Base-by-base conservation (phyloP, 2,888 invertebrate genomes). In the Pseudococcus jackbeardsleyi region DNA sequence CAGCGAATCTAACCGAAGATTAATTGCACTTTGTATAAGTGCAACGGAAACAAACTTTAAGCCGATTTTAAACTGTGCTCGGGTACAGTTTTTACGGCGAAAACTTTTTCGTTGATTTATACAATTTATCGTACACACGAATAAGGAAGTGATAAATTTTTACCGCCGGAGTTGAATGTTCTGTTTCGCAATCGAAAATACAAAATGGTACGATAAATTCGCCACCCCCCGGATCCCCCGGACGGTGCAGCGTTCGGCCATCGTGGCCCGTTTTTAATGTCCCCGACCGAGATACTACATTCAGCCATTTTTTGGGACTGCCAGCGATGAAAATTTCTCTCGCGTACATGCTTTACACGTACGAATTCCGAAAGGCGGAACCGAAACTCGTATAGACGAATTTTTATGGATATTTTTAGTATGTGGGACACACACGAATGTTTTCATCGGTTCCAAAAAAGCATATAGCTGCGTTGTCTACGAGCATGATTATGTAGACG, bases 131-230 rank as follows among this genome's bases (percentile, higher is more conserved):
- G 79, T 19, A 42, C 42, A 79, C 79, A 42, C 79, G 79, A 79
- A 79, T 79, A 79, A 79, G 79, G 79, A 79, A 79, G 46, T 42
- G 79, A 79, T 79, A 79, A 79, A 79, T 79, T 79, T 79, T 42
- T 42, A 79, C 79, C 12, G 9, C n/a, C 42, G n/a, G 79, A 39
- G 79, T 79, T 79, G 79, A 79, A 79, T 33, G 79, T 42, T 79
- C 68, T 72, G 59, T 59, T 72, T 72, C 42, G 79, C 79, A 79
- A 79, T 79, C 79, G 79, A 79, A 79, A 79, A 79, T 79, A 79
- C 79, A 79, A 79, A 79, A 79, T 42, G 42, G 79, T 42, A 42
- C 79, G 79, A 79, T 79, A 79, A 79, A 79, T 79, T 79, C 72
- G 72, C n/a, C 11, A 11, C 59, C 59, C 19, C 11, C 6, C n/a